phyloP scores from a whole-genome alignment of 2,888 invertebrate species.

The Pseudeuparius sepicola region DNA sequence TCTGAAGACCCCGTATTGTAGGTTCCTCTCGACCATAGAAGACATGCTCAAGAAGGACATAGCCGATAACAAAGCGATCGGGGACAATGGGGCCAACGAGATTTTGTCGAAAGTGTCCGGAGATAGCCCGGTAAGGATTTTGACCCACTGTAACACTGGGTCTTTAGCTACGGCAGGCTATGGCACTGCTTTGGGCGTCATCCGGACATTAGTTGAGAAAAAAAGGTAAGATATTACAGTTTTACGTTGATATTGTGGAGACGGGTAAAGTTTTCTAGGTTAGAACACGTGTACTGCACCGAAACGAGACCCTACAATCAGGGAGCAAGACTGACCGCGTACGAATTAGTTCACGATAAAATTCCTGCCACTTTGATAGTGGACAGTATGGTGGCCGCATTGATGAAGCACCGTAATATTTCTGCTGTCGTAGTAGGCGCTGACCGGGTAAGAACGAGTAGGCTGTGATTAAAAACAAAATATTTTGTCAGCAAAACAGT shows the following conservation, averaged over 20 bases:
- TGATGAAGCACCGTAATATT: conserved; percentile 76
- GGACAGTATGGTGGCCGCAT: conserved; percentile 89
- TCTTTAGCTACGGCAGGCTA: conserved; percentile 95
- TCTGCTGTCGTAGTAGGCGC: conserved; percentile 95
- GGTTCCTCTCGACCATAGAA: conserved; percentile 70
- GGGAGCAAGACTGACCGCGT: conserved; percentile 90
- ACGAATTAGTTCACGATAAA: conserved; percentile 84
- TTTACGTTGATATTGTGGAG: no score
- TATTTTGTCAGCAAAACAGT: no score
- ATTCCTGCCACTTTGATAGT: conserved; percentile 89
- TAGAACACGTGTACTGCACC: conserved; percentile 87
- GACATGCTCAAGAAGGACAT: conserved; percentile 79
- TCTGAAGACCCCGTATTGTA: no score
- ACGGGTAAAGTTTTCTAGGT: no score
- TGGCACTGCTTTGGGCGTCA: conserved; percentile 95
- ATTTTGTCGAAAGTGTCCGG: conserved; percentile 53
- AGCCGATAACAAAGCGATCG: conserved; percentile 78
- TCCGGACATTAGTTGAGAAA: conserved; percentile 66
- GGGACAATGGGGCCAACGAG: conserved; percentile 69
- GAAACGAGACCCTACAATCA: conserved; percentile 99
- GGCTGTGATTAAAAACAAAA: no score
- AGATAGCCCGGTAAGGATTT: conserved; percentile 57
- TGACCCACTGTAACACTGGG: conserved; percentile 98
- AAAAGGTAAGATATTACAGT: conserved; percentile 36
- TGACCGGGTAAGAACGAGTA: conserved; percentile 68